Evolutionary conservation across 2,113 vertebrate species (phyloP).

Genomic region (Cyprinodon tularosa): DNA sequence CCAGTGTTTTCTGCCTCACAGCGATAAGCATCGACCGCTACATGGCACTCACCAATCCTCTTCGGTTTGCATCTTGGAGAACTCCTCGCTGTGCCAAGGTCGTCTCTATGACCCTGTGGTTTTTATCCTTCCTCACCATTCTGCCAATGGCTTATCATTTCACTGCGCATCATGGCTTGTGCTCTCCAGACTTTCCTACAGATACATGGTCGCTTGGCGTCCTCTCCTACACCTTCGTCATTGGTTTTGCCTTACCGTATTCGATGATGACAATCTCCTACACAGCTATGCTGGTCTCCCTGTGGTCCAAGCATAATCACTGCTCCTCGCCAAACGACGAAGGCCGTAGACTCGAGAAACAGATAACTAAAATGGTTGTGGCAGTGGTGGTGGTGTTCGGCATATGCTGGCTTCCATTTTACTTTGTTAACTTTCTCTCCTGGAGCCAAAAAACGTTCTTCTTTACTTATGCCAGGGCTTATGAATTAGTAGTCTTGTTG

Average conservation of each 20-base stretch:
- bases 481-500: constrained; percentile 78
- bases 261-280: constrained; percentile 74
- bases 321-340: constrained; percentile 14
- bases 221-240: constrained; percentile 77
- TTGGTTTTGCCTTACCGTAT: constrained; percentile 79
- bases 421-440: constrained; percentile 79
- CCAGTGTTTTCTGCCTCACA: constrained; percentile 81
- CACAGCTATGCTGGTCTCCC: constrained; percentile 59
- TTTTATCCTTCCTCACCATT: constrained; percentile 77
- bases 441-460: constrained; percentile 28
- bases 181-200: constrained; percentile 54
- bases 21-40: constrained; percentile 82
- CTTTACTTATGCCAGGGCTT: constrained; percentile 57
- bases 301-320: constrained; percentile 47
- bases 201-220: constrained; percentile 72
- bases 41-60: constrained; percentile 73
- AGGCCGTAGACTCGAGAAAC: constrained; percentile 61
- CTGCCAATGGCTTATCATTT: constrained; percentile 81
- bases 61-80: constrained; percentile 73
- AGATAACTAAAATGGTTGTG: constrained; percentile 81
- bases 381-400: constrained; percentile 77
- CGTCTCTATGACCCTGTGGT: constrained; percentile 73
- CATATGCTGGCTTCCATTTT: constrained; percentile 83
- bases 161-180: constrained; percentile 56
- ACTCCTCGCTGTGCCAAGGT: constrained; percentile 69